Base-by-base conservation (phyloP, 1,140 invertebrate species). In the Ips typographus region DNA sequence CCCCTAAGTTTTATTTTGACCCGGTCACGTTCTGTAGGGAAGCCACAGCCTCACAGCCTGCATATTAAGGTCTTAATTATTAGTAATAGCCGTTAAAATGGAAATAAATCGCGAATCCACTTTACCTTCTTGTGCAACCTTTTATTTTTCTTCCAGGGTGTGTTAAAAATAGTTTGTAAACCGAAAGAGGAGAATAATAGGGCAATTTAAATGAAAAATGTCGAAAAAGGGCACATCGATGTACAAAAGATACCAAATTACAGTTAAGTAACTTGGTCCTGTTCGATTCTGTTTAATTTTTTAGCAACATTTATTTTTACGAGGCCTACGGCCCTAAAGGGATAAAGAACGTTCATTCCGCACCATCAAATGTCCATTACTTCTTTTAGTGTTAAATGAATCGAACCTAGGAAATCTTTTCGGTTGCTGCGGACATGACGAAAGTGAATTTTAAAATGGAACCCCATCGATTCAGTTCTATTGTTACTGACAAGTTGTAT, bases 1-100 rank as follows among this genome's bases (percentile, higher is more conserved):
- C 40, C 66, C 53, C 51, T 40, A 69, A 62, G 67, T 69, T 69
- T 69, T 69, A 69, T 69, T 69, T 64, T 64, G 60, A 57, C 60
- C 60, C 67, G 44, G 67, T 63, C 67, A 69, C 67, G 67, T 69
- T 37, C 49, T 40, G 58, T 62, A 63, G 53, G 60, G 51, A 59
- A 63, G 67, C 55, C 60, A 39, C 63, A 42, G 52, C 37, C 52
- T 64, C 60, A 59, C 67, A 22, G 53, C 42, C 60, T 69, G 67
- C 49, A 69, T 69, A 69, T 69, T 69, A 69, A 69, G 38, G 22
- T 57, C 67, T 69, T 69, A 69, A 69, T 69, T 62, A 69, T 69
- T 63, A 69, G 67, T 63, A 69, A 69, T 62, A 69, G 67, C 59
- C 56, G 60, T 69, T 69, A 63, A 69, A 69, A 69, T 57, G 67